These are phyloP conservation scores for Lithosia quadra DNA, from an alignment of 2,888 invertebrate species.

Conservation along the genomic window DNA sequence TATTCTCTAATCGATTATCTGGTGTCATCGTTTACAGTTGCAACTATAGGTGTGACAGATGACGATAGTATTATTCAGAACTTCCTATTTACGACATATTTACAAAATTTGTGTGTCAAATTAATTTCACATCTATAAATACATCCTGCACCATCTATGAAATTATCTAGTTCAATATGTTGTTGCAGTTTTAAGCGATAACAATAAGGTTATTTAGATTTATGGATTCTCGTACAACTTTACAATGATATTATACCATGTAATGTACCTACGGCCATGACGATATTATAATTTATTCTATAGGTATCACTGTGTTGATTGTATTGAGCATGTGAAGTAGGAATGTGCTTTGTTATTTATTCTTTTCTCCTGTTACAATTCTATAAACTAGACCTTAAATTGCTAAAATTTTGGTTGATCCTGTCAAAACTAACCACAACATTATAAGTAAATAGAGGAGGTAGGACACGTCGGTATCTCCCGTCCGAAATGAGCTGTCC, in stretches of 20 bases:
- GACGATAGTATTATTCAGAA: not conserved
- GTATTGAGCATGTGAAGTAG: not conserved
- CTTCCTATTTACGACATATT: not conserved
- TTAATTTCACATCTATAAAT: slow-evolving; percentile 12
- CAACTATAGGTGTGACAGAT: not conserved
- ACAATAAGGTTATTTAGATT: not conserved
- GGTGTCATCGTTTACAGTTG: not conserved
- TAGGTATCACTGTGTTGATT: not conserved
- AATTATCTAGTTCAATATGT: not conserved
- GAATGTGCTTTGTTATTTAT: not conserved
- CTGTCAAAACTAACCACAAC: too few relatives aligned
- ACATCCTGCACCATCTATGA: not conserved
- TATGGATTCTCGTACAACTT: not conserved
- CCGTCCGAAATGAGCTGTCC: too few relatives aligned
- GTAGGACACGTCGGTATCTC: too few relatives aligned
- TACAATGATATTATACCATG: not conserved
- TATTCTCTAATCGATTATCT: too few relatives aligned
- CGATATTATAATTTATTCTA: slow-evolving; percentile 5
- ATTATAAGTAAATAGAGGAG: too few relatives aligned
- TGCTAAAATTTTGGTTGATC: not conserved
- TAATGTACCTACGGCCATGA: not conserved
- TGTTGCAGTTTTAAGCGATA: not conserved
- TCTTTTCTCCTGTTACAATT: not conserved
- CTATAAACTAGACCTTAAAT: not conserved
- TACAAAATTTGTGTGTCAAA: slow-evolving; percentile 2